These are phyloP conservation scores for Eretmodus cyanostictus DNA, from an alignment of 2,113 vertebrate genomes.

Conservation along the genomic window DNA sequence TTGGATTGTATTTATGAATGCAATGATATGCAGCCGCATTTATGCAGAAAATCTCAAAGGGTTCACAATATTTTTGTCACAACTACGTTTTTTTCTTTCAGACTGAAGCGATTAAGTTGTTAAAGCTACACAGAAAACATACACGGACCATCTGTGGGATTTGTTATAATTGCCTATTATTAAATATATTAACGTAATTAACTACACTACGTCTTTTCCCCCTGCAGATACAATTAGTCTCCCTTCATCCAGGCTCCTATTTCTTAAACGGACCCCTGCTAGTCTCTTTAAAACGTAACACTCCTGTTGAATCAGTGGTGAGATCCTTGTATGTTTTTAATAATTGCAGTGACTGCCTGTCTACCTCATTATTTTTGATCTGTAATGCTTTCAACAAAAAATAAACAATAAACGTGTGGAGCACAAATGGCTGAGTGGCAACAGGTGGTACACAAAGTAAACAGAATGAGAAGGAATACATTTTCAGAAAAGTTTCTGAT, in stretches of 20 bases:
- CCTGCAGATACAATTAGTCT: constrained; percentile 28
- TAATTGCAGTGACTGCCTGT: not conserved
- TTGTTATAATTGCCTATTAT: constrained; percentile 7
- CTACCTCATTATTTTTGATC: not conserved
- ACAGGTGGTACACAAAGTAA: not conserved
- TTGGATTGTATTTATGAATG: not conserved
- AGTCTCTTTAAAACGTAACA: not conserved
- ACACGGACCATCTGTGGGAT: not conserved
- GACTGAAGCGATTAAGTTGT: not conserved
- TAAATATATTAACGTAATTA: not conserved
- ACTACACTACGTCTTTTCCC: not conserved
- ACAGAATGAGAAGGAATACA: not conserved
- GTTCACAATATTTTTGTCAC: not conserved
- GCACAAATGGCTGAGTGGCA: not conserved
- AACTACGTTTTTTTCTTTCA: not conserved
- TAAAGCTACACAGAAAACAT: not conserved
- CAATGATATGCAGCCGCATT: not conserved
- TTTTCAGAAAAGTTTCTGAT: not conserved
- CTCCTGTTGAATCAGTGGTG: not conserved
- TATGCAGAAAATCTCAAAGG: not conserved
- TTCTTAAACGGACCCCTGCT: not conserved
- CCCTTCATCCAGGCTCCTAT: not conserved
- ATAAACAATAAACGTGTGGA: not conserved
- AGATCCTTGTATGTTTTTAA: not conserved
- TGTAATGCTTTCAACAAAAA: not conserved